Evolutionary conservation across 2,888 invertebrate species (phyloP), one percentile per base, ranked within the genome.

Genomic region (Opisthograptis luteolata): DNA sequence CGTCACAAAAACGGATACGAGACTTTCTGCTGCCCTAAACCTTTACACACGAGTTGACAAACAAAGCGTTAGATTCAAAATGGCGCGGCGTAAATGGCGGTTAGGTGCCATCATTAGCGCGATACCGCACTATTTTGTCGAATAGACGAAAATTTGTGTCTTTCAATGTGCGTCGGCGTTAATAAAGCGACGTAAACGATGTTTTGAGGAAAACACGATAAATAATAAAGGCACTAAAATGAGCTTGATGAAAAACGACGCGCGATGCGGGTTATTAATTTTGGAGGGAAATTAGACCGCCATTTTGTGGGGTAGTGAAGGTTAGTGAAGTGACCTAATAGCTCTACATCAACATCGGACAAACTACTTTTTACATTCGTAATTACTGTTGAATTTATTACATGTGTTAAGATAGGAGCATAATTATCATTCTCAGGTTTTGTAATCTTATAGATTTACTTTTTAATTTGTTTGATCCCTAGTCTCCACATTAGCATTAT

Each of bases 51-150:
- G 66, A 71, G 58, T 66, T 66, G 70, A 72, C 77, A 80, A 84
- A 87, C 86, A 88, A 85, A 86, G 81, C 80, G 70, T 76, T 75
- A 71, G 71, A 81, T 77, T 72, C 78, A 84, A 84, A 86, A 84
- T 78, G 79, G 79, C 72, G 66, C 62, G 59, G 12, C 59, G 64
- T 78, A 83, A 85, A 87, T 79, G 81, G 81, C 78, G 65, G 64
- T 70, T 67, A 55, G 75, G 75, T 78, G 79, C 76, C 76, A 79
- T 90, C 89, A 89, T 90, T 90, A 90, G 84, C 81, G 62, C 58
- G 82, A 81, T 87, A 87, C 85, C 87, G 76, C 85, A 89, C 89
- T 89, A 89, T 90, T 87, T 82, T 81, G 88, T 81, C 80, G 84
- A 87, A 84, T 87, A 85, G 87, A 85, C 90, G 79, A 84, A 87